Base-by-base conservation (phyloP, 2,888 invertebrate species). In the Tuberolachnus salignus region DNA sequence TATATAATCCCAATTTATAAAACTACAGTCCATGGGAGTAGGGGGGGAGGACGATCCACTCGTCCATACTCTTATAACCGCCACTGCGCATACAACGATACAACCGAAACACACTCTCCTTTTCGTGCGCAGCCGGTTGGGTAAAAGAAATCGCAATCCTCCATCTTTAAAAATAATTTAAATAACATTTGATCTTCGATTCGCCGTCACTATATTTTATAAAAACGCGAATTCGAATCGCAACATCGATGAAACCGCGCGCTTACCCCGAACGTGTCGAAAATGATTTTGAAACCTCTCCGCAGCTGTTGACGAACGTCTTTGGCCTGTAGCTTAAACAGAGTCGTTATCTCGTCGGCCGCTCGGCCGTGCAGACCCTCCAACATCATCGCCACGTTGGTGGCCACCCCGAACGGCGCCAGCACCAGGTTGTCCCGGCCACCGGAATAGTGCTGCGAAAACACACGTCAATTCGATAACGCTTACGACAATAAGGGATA, bases 351-450 rank as follows among this genome's bases (percentile, higher is more conserved):
- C 73, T 84, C 84, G 10, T 83, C 80, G 8, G 83, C 83, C 2
- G 84, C 82, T 70, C 83, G 82, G 13, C 83, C 83, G 10, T 82
- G 82, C 0, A 83, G 80, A 16, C 82, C 83, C 69, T 84, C 84
- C 75, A 84, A 81, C 66, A 83, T 81, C 82, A 84, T 83, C 16
- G 84, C 83, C 10, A 84, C 70, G 72, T 82, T 83, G n/a, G 83
- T 83, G 0, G 84, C 82, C 46, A 84, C 81, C 10, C 84, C 84
- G 53, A 84, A 83, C 13, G 84, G 84, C 6, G 84, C 83, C 66
- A 84, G 81, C 10, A 84, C 83, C 59, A 84, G 81, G 80, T 84
- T 84, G n/a, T 83, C 83, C n/a, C 83, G 70, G 3, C 82, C 82
- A 3, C 74, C 78, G 13, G 82, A 82, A 53, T 83, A 80, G 14